Percentiles rank a stretch among this genome's conserved stretches.
Conservation (phyloP, 2,113 vertebrate genomes). For the Propithecus coquereli region DNA sequence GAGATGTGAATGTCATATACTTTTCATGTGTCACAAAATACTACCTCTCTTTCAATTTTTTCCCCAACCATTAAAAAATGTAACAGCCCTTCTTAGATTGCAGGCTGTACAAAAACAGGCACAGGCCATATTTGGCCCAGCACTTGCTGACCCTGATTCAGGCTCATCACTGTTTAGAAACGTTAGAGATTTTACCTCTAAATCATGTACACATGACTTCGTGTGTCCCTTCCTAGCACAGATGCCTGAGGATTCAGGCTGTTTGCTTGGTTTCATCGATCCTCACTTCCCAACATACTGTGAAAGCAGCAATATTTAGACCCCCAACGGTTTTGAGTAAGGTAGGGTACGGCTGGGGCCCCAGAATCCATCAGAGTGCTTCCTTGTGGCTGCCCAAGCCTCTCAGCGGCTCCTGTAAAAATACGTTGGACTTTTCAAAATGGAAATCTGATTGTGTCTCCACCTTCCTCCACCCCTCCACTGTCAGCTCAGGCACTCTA, state of each 20-base stretch:
- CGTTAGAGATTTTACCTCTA: not conserved
- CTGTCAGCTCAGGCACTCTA: not conserved
- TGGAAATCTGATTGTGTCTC: not conserved
- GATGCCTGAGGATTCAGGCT: not conserved
- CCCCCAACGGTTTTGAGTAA: not conserved
- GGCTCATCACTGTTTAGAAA: not conserved
- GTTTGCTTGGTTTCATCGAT: not conserved
- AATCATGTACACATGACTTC: not conserved
- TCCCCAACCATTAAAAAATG: not conserved
- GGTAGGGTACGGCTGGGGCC: not conserved
- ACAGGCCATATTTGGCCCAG: not conserved
- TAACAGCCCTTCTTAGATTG: not conserved
- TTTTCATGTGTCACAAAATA: constrained; percentile 39
- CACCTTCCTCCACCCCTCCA: no score
- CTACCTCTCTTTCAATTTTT: not conserved
- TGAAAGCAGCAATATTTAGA: not conserved
- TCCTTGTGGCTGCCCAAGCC: not conserved
- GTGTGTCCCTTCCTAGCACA: not conserved
- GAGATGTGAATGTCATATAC: not conserved
- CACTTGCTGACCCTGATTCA: not conserved
- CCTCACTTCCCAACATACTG: not conserved
- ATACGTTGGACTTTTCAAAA: not conserved
- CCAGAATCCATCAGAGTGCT: not conserved
- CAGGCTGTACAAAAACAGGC: not conserved
- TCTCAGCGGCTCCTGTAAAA: not conserved